Evolutionary conservation across 2,113 vertebrate species (phyloP).

Genomic region (Climacteris rufus): DNA sequence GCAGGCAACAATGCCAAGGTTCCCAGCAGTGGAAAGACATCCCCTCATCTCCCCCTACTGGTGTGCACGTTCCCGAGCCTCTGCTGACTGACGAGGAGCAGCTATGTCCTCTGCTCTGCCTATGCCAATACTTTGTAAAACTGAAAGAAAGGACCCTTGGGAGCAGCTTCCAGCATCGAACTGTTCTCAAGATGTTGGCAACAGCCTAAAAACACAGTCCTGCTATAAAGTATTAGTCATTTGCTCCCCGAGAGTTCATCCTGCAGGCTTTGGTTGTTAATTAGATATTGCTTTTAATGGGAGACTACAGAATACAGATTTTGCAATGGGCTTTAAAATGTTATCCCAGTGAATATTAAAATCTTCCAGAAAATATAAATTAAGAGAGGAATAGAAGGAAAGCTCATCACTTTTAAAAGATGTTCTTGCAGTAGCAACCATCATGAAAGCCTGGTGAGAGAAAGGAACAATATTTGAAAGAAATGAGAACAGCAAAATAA

Average conservation of each 20-base stretch:
- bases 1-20: neutral
- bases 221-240: conserved; percentile 24
- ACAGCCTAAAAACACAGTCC: conserved; percentile 5
- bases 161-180: conserved; percentile 26
- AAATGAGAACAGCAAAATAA: neutral
- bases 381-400: neutral
- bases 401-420: neutral
- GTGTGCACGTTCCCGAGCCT: neutral
- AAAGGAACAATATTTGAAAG: neutral
- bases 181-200: conserved; percentile 7
- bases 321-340: neutral
- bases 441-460: neutral
- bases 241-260: conserved; percentile 37
- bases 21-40: conserved; percentile 12
- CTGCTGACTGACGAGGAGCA: neutral
- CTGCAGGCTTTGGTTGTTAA: conserved; percentile 27
- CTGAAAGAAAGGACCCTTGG: neutral
- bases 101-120: neutral
- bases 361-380: neutral
- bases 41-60: conserved; percentile 37
- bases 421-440: neutral
- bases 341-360: conserved; percentile 7
- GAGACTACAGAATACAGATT: neutral
- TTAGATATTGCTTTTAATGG: conserved; percentile 15
- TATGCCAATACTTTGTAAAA: neutral